Evolutionary conservation across 2,888 invertebrate species (phyloP).

Genomic region (Drosophila fulvimacula): DNA sequence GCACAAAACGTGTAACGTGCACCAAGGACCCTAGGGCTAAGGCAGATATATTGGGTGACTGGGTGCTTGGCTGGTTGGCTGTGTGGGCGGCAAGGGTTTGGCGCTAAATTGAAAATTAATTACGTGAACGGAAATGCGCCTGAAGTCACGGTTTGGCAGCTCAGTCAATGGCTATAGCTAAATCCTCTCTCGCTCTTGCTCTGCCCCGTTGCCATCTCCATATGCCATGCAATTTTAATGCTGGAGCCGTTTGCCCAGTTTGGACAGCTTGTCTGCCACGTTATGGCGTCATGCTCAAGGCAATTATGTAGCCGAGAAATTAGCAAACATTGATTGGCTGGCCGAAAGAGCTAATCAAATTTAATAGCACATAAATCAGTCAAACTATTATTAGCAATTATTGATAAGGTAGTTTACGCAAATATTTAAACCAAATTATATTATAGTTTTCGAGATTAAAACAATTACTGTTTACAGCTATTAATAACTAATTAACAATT

Average conservation of each 20-base stretch:
- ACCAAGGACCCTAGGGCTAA: not conserved
- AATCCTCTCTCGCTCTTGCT: slow-evolving; percentile 1
- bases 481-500: no score
- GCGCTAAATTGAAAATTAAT: slow-evolving; percentile 70
- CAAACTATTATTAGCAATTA: not conserved
- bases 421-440: no score
- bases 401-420: not conserved
- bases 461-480: no score
- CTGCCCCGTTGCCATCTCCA: slow-evolving; percentile 1
- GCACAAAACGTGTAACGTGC: slow-evolving; percentile 7
- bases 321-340: slow-evolving; percentile 8
- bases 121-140: slow-evolving; percentile 58
- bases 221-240: slow-evolving; percentile 9
- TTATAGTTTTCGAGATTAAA: no score
- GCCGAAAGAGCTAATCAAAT: slow-evolving; percentile 10
- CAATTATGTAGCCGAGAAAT: slow-evolving; percentile 30
- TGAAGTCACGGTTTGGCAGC: slow-evolving; percentile 39
- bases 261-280: slow-evolving; percentile 16
- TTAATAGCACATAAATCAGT: slow-evolving; percentile 1
- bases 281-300: slow-evolving; percentile 20
- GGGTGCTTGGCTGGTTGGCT: no score
- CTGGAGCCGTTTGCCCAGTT: slow-evolving; percentile 17
- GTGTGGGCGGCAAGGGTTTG: not conserved
- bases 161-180: slow-evolving; percentile 22
- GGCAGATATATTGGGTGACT: not conserved